These are phyloP conservation scores for Pangasianodon hypophthalmus DNA, from an alignment of 2,113 vertebrate genomes.

Conservation along the genomic window DNA sequence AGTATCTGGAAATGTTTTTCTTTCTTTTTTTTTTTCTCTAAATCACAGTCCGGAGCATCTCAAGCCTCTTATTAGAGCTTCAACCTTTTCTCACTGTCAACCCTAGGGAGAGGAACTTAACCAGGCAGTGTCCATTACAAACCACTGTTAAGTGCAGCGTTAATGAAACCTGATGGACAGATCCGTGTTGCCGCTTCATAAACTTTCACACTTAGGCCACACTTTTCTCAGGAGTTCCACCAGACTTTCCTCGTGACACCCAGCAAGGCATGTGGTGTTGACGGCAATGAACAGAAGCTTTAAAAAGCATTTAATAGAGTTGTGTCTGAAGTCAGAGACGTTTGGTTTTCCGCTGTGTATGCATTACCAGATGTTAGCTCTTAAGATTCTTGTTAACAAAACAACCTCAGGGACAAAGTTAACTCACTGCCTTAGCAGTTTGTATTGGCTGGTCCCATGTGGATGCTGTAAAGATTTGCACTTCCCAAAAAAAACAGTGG, in stretches of 20 bases:
- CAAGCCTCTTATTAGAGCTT: conserved; percentile 16
- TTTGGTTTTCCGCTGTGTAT: not conserved
- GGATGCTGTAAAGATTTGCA: not conserved
- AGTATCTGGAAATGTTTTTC: not conserved
- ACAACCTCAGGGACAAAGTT: not conserved
- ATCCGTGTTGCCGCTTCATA: not conserved
- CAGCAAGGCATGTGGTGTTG: not conserved
- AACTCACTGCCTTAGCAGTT: not conserved
- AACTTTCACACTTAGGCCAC: not conserved
- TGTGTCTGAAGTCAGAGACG: not conserved
- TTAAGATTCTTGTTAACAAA: not conserved
- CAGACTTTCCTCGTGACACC: not conserved
- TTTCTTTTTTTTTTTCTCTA: not conserved
- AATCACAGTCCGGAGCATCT: not conserved
- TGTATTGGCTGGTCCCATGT: not conserved
- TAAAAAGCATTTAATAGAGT: not conserved
- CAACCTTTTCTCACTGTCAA: not conserved
- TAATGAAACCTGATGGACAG: not conserved
- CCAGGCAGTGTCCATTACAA: not conserved
- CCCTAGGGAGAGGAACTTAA: not conserved
- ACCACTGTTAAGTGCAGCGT: conserved; percentile 1
- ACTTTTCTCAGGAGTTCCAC: not conserved
- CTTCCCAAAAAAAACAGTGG: not conserved
- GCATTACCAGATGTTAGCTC: not conserved
- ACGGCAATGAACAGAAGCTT: not conserved